Percentiles rank a stretch among this genome's conserved stretches.
Evolutionary conservation across 2,888 invertebrate genomes (phyloP).

Genomic region (Sylvicola cinctus): DNA sequence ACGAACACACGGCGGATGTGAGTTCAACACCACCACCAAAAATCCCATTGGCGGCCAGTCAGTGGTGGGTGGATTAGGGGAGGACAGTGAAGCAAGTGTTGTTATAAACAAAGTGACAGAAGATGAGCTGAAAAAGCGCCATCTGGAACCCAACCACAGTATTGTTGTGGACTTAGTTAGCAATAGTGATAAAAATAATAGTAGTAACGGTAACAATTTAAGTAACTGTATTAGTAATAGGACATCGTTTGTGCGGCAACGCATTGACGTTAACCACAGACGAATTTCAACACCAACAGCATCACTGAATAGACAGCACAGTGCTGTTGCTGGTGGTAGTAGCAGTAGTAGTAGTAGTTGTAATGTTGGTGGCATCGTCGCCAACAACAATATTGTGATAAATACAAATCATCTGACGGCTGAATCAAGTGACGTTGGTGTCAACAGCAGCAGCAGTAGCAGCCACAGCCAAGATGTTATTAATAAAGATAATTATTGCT

Average conservation of each 20-base stretch:
- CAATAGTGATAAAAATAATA: not conserved
- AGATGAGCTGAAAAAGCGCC: no score
- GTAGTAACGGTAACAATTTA: not conserved
- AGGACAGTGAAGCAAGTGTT: no score
- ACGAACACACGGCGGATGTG: not conserved
- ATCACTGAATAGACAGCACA: no score
- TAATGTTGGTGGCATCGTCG: constrained; percentile 2
- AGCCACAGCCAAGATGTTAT: not conserved
- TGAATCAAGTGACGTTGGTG: not conserved
- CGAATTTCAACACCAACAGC: no score
- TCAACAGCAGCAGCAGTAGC: not conserved
- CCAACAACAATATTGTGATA: constrained; percentile 6
- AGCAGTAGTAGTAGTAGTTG: constrained; percentile 1
- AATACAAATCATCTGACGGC: constrained; percentile 4
- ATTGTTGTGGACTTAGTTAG: constrained; percentile 5
- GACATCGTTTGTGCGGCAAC: no score
- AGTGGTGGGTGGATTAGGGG: no score
- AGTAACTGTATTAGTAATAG: no score
- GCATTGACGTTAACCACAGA: no score
- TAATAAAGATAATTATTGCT: not conserved
- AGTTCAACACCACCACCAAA: no score
- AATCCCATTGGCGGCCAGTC: no score
- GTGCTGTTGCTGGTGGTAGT: no score
- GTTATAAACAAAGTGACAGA: not conserved
- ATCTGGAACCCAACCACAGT: not conserved